phyloP scores from a whole-genome alignment of 2,888 invertebrate genomes.

The Nomada flava region DNA sequence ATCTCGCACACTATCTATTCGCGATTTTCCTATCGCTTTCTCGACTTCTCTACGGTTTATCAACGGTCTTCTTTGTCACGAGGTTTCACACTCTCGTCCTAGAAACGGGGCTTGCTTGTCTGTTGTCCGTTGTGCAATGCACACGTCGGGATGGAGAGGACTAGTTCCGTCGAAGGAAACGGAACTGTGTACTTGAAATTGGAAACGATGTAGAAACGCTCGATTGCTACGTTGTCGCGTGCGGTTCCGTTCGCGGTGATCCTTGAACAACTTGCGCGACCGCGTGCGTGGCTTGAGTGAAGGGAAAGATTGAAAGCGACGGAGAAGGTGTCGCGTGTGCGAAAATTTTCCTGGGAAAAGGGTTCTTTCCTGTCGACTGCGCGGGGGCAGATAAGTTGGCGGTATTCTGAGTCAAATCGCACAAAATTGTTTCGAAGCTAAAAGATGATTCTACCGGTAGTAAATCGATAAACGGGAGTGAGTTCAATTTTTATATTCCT shows the following conservation, averaged over 20 bases:
- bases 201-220: conserved; percentile 35
- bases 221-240: conserved; percentile 19
- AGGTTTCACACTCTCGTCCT: conserved; percentile 10
- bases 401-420: too few relatives aligned
- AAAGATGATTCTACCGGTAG: too few relatives aligned
- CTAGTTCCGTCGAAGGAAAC: conserved; percentile 24
- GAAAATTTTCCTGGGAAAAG: not conserved
- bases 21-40: conserved; percentile 20
- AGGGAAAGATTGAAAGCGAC: not conserved
- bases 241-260: conserved; percentile 19
- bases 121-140: conserved; percentile 21
- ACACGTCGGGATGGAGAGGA: conserved; percentile 13
- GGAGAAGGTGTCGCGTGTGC: not conserved
- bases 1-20: conserved; percentile 59
- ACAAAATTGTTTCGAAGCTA: too few relatives aligned
- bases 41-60: not conserved
- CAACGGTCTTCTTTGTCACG: not conserved
- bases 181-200: conserved; percentile 41
- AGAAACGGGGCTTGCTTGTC: conserved; percentile 6
- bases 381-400: too few relatives aligned
- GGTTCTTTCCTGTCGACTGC: not conserved
- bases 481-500: too few relatives aligned
- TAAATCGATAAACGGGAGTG: too few relatives aligned
- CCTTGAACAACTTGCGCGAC: conserved; percentile 1
- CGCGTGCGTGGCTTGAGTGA: not conserved